Percentiles rank a stretch among this genome's conserved stretches.
phyloP scores from a whole-genome alignment of 1,140 invertebrate genomes.

The Zelostemma sp. region DNA sequence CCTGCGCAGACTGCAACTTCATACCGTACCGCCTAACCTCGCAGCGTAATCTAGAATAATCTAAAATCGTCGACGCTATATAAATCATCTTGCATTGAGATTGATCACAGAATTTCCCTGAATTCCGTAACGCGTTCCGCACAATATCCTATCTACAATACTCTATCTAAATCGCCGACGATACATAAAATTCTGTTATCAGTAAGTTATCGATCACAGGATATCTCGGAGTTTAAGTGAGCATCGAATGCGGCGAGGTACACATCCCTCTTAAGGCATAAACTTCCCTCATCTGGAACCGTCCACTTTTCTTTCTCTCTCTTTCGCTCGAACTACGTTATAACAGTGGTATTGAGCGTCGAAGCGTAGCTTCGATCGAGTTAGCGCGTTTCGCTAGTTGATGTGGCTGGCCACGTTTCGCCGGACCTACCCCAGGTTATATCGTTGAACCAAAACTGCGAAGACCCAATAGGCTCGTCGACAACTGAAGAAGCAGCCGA shows the following conservation, averaged over 20 bases:
- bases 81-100: slow-evolving; percentile 25
- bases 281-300: slow-evolving; percentile 3
- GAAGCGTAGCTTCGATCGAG: slow-evolving; percentile 25
- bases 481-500: slow-evolving; percentile 53
- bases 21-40: slow-evolving; percentile 3
- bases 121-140: slow-evolving; percentile 6
- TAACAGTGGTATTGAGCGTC: slow-evolving; percentile 42
- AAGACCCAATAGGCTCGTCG: slow-evolving; percentile 46
- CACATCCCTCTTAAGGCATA: slow-evolving; percentile 12
- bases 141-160: slow-evolving; percentile 13
- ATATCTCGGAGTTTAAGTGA: slow-evolving; percentile 40
- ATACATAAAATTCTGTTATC: slow-evolving; percentile 22
- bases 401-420: slow-evolving; percentile 17
- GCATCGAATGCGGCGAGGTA: slow-evolving; percentile 27
- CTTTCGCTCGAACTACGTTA: slow-evolving; percentile 37
- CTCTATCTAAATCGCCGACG: slow-evolving; percentile 31
- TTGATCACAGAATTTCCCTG: slow-evolving; percentile 25
- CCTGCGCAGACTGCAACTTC: neutral
- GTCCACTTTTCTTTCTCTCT: too few species aligned
- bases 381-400: neutral
- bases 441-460: slow-evolving; percentile 65
- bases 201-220: slow-evolving; percentile 36
- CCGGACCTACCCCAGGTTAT: slow-evolving; percentile 68
- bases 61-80: slow-evolving; percentile 31
- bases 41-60: slow-evolving; percentile 11